Evolutionary conservation across 1,140 invertebrate species (phyloP).

Genomic region (Sitobion miscanthi): DNA sequence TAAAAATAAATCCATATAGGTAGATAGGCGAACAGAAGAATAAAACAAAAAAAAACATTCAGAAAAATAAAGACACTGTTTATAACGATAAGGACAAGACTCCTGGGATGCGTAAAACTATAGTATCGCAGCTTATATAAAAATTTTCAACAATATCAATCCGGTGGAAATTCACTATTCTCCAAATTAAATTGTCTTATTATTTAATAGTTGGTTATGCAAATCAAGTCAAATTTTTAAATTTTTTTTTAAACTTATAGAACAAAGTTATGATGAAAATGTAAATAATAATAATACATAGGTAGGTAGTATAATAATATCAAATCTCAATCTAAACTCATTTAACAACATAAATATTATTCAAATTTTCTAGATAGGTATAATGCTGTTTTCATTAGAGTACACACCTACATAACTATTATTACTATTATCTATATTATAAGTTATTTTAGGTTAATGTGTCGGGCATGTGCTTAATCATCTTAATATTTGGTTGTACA

Average conservation of each 20-base stretch:
- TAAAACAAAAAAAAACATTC: slow-evolving; percentile 20
- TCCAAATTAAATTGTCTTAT: neutral
- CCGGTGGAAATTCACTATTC: neutral
- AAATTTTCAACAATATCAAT: neutral
- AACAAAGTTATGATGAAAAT: neutral
- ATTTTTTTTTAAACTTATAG: no score
- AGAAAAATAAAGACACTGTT: slow-evolving; percentile 48
- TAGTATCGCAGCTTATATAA: neutral
- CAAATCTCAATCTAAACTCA: neutral
- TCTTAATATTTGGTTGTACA: neutral
- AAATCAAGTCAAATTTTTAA: neutral
- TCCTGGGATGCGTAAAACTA: slow-evolving; percentile 23
- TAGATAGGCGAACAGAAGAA: neutral
- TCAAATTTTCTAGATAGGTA: neutral
- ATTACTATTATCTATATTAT: neutral
- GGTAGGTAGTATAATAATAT: no score
- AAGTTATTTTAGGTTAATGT: neutral
- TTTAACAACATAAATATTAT: neutral
- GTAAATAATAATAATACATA: neutral
- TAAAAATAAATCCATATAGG: slow-evolving; percentile 54
- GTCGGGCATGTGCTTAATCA: neutral
- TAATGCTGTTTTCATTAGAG: neutral
- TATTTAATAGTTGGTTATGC: neutral
- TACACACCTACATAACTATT: neutral
- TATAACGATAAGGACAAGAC: slow-evolving; percentile 43